Evolutionary conservation across 1,140 invertebrate species (phyloP).

Genomic region (Muscidifurax raptorellus): DNA sequence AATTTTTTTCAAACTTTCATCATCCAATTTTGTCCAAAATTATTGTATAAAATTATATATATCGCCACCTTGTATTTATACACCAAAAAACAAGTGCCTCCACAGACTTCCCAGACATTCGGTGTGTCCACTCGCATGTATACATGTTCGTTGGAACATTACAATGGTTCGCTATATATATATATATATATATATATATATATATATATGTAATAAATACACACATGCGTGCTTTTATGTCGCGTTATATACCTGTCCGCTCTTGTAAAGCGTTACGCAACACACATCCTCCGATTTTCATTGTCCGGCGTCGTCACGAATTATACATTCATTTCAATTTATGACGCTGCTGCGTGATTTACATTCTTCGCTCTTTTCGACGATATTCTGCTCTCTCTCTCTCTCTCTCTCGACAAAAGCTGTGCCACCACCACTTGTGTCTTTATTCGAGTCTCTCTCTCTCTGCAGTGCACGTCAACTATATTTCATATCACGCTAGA

Average conservation of each 20-base stretch:
- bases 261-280: conserved; percentile 57
- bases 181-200: no score
- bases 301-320: conserved; percentile 61
- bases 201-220: no score
- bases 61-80: no score
- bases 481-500: conserved; percentile 25
- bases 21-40: no score
- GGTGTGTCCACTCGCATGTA: no score
- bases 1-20: no score
- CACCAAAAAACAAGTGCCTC: no score
- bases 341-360: conserved; percentile 50
- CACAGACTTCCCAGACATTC: no score
- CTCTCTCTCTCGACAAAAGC: conserved; percentile 51
- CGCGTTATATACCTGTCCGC: conserved; percentile 56
- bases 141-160: no score
- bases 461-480: not conserved
- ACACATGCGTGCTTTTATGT: conserved; percentile 48
- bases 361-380: conserved; percentile 37
- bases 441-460: conserved; percentile 30
- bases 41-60: no score
- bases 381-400: conserved; percentile 27
- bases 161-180: no score
- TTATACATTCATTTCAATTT: conserved; percentile 58
- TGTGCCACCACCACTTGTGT: conserved; percentile 1
- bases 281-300: conserved; percentile 56